Evolutionary conservation across 1,140 invertebrate species (phyloP).

Genomic region (Pseudomyrmex pallidus): DNA sequence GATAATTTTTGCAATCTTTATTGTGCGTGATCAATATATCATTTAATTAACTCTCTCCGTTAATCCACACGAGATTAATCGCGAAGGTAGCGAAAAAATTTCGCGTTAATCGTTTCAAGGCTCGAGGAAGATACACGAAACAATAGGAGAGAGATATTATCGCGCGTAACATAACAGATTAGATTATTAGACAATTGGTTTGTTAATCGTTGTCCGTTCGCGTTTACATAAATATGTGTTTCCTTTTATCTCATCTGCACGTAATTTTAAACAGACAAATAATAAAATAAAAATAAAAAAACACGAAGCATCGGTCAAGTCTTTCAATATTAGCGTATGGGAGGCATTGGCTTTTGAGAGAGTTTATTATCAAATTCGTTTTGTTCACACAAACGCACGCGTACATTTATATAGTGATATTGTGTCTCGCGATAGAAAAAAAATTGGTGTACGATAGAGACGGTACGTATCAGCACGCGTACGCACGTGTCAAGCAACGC

Average conservation of each 20-base stretch:
- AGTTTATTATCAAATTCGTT: background rate
- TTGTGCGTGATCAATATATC: no score
- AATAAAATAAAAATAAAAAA: no score
- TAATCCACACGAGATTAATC: constrained; percentile 7
- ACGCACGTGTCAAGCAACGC: no score
- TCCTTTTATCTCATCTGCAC: no score
- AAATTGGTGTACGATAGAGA: background rate
- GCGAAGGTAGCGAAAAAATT: background rate
- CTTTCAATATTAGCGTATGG: no score
- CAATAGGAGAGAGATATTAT: background rate
- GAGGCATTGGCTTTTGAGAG: background rate
- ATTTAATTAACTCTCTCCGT: background rate
- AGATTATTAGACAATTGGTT: constrained; percentile 34
- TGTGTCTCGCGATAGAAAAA: background rate
- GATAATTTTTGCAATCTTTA: background rate
- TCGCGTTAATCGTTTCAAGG: constrained; percentile 6
- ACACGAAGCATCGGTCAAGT: no score
- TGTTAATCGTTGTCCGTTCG: constrained; percentile 19
- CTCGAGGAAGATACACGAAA: background rate
- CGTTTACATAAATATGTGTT: no score
- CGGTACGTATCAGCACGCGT: background rate
- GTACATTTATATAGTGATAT: background rate
- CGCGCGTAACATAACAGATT: constrained; percentile 4
- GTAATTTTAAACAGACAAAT: background rate
- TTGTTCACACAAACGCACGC: background rate